Base-by-base conservation (phyloP, 2,113 vertebrate species). In the Halichoeres trimaculatus region DNA sequence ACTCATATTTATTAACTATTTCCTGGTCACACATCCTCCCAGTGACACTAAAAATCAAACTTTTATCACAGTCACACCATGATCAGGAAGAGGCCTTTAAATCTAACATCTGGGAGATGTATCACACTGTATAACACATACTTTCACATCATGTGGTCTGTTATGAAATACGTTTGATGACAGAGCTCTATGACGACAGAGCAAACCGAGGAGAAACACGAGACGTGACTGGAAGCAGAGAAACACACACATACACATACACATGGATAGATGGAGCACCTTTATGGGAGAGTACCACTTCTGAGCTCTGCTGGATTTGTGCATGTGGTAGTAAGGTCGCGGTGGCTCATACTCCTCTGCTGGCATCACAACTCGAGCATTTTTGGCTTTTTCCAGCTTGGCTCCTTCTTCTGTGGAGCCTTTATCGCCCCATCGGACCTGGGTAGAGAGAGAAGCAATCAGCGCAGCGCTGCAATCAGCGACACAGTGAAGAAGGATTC, bases 231-330 rank as follows among this genome's bases (percentile, higher is more conserved):
- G 5, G 30, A 53, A 41, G 26, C 1, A 4, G 1, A 20, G 1
- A n/a, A 8, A 48, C 17, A 7, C 17, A 3, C 14, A 45, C 13
- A 43, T 12, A 43, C 2, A 14, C 11, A 8, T 34, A 8, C 13
- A 17, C 30, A 24, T 8, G 4, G 24, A 20, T 3, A 19, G 10
- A n/a, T 35, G 35, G 36, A 48, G 34, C 66, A 98, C 98, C 96
- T 98, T 98, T 87, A 99, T 99, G 0, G 98, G 97, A 0, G 97
- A 96, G 84, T 98, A 99, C 98, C 98, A 99, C 94, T 96, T 97
- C 0, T 93, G 91, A 0, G 94, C 85, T 0, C 90, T 93, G 0
- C 81, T 86, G 3, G 94, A 81, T 62, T 91, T 94, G 38, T 94
- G 93, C 71, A 81, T 67, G 68, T 93, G 94, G 16, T 93, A 96